phyloP scores from a whole-genome alignment of 2,888 invertebrate genomes.

The Scaptomyza parva region DNA sequence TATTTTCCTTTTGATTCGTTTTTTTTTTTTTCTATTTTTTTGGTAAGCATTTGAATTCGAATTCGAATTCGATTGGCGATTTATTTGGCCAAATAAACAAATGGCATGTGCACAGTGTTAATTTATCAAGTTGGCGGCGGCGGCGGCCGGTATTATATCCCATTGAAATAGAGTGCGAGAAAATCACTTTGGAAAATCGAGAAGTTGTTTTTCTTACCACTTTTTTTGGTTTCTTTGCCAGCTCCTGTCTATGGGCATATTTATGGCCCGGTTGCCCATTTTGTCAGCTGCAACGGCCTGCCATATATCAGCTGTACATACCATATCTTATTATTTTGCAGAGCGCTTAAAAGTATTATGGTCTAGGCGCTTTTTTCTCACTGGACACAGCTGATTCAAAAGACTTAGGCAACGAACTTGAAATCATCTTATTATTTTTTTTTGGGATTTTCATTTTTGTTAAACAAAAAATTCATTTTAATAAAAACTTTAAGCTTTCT shows the following conservation, averaged over 20 bases:
- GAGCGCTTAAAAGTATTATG: slow-evolving; percentile 49
- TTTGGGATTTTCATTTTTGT: neutral
- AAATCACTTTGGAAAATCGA: slow-evolving; percentile 70
- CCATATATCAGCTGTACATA: slow-evolving; percentile 73
- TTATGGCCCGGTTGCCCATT: slow-evolving; percentile 67
- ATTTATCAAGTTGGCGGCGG: slow-evolving; percentile 69
- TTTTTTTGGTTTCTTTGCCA: slow-evolving; percentile 18
- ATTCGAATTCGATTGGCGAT: slow-evolving; percentile 65
- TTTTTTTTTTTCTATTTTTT: slow-evolving; percentile 33
- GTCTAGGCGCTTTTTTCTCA: slow-evolving; percentile 60
- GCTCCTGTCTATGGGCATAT: slow-evolving; percentile 60
- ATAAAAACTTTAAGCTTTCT: neutral
- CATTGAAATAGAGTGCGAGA: slow-evolving; percentile 76
- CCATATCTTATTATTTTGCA: slow-evolving; percentile 72
- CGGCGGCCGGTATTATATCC: slow-evolving; percentile 2
- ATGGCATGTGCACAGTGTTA: slow-evolving; percentile 78
- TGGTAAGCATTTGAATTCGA: slow-evolving; percentile 57
- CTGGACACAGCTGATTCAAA: slow-evolving; percentile 60
- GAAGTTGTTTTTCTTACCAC: slow-evolving; percentile 25
- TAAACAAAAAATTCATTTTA: neutral
- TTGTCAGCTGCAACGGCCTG: slow-evolving; percentile 72
- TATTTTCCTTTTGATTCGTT: too few species aligned
- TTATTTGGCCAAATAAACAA: slow-evolving; percentile 78
- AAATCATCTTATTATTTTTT: neutral
- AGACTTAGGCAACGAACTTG: slow-evolving; percentile 42